Evolutionary conservation across 64 coral and sea anemone genomes (phyloP).

Genomic region (Montipora foliosa): DNA sequence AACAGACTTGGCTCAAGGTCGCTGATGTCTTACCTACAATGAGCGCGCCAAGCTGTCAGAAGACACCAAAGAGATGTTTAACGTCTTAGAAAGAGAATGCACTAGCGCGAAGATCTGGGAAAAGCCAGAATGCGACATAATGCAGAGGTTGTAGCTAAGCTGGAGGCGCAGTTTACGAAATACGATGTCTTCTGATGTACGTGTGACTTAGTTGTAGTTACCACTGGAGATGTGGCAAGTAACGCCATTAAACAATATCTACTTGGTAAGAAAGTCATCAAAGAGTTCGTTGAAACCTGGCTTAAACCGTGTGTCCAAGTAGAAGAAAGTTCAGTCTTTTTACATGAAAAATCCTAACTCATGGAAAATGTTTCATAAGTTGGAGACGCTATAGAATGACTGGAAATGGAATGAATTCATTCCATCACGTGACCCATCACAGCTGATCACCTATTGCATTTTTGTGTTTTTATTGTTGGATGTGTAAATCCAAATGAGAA

Average conservation of each 20-base stretch:
- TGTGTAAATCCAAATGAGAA: too few relatives aligned
- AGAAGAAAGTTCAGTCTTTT: too few relatives aligned
- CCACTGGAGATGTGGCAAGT: not conserved
- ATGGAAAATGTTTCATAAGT: too few relatives aligned
- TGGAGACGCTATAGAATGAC: too few relatives aligned
- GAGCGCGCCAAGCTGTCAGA: slow-evolving; percentile 67
- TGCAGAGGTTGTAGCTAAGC: slow-evolving; percentile 58
- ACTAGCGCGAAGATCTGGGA: slow-evolving; percentile 45
- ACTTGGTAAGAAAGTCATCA: slow-evolving; percentile 17
- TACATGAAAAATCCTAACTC: too few relatives aligned
- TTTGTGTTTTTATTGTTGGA: too few relatives aligned
- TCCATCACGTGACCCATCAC: too few relatives aligned
- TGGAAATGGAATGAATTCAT: too few relatives aligned
- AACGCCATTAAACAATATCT: slow-evolving; percentile 60
- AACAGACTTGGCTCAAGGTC: slow-evolving; percentile 63
- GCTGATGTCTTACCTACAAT: slow-evolving; percentile 76
- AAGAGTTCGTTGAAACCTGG: slow-evolving; percentile 52
- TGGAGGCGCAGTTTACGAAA: not conserved
- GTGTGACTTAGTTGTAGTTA: slow-evolving; percentile 50
- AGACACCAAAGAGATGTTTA: slow-evolving; percentile 81
- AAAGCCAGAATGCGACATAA: slow-evolving; percentile 32
- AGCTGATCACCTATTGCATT: too few relatives aligned
- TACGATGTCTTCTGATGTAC: not conserved
- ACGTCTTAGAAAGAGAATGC: slow-evolving; percentile 9
- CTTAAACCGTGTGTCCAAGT: not conserved